Evolutionary conservation across 2,888 invertebrate genomes (phyloP), one percentile per base, ranked within the genome.

Genomic region (Pilophorus perplexus): DNA sequence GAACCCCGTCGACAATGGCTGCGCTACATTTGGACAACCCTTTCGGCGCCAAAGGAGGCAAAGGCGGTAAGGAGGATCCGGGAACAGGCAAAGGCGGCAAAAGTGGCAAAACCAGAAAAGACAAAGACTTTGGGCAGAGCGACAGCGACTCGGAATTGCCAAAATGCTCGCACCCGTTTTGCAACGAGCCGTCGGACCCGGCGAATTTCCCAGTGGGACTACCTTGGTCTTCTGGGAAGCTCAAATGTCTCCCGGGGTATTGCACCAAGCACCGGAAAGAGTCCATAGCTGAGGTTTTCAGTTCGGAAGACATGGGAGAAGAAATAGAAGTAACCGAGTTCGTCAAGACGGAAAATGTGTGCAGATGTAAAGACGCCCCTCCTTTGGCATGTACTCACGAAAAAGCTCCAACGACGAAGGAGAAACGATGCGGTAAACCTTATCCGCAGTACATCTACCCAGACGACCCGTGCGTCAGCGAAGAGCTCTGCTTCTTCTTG

Each of bases 221-320:
- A 22, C 66, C 66, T 1, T 66, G 66, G 66, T 44, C 66, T 5
- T 57, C 57, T 22, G 66, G 66, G 1, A n/a, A 28, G 14, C 52
- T 66, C 14, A 66, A 57, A 46, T 66, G 66, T 46, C 33, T 66
- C 23, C 66, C 66, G n/a, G 66, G 66, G 10, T 66, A 66, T 20
- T 66, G 66, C 48, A 62, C 28, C 33, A 62, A 62, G 22, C 62
- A 62, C 14, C 28, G 18, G 22, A 46, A 44, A 33, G 28, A 46
- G 2, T 33, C 48, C 1, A 12, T 46, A 3, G 33, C 18, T 10
- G 20, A 28, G 14, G 18, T 27, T 16, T 5, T 46, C 12, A n/a
- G 10, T 16, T 22, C n/a, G 3, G 40, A 37, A 14, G 46, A 33
- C 10, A 23, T 25, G 12, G 55, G 44, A 1, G 55, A 23, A 28